A percentile compares a stretch with the other conserved stretches of the same genome.
Conservation (phyloP, 2,888 invertebrate species). For the Ophion ellenae region DNA sequence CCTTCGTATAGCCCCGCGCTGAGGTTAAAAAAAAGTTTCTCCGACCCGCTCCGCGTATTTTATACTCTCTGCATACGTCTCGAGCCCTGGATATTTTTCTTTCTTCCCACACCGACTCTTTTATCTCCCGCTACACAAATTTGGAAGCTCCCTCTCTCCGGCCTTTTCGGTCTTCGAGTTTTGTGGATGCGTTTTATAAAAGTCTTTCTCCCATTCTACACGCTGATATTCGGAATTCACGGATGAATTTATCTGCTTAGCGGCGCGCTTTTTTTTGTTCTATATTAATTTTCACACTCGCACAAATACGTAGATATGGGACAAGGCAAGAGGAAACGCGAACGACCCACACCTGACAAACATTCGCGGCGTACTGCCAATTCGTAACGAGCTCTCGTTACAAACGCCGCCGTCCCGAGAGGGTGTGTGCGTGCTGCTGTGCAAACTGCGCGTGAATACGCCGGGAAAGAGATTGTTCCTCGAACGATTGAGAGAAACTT, state of each 20-base stretch:
- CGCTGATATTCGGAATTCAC: neutral
- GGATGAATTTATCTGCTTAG: neutral
- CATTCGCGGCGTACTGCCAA: constrained; percentile 75
- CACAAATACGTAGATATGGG: neutral
- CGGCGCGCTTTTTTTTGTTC: neutral
- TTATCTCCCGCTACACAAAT: constrained; percentile 23
- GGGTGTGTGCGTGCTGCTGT: constrained; percentile 57
- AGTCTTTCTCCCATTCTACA: constrained; percentile 15
- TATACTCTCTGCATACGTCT: constrained; percentile 14
- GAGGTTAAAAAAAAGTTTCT: neutral
- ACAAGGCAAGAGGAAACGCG: constrained; percentile 5
- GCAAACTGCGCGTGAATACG: constrained; percentile 55
- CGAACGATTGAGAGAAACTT: constrained; percentile 12
- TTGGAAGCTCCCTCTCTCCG: constrained; percentile 26
- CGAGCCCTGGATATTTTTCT: neutral
- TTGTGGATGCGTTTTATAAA: neutral
- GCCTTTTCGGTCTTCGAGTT: neutral
- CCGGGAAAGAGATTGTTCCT: constrained; percentile 25
- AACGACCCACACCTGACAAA: constrained; percentile 66
- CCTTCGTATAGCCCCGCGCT: constrained; percentile 56
- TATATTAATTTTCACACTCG: neutral
- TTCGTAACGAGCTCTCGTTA: constrained; percentile 35
- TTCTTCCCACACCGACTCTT: constrained; percentile 1
- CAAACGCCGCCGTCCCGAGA: neutral
- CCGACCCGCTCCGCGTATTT: constrained; percentile 24